These are phyloP conservation scores for Sipunculus nudus DNA, from an alignment of 2,888 invertebrate species.

Conservation along the genomic window DNA sequence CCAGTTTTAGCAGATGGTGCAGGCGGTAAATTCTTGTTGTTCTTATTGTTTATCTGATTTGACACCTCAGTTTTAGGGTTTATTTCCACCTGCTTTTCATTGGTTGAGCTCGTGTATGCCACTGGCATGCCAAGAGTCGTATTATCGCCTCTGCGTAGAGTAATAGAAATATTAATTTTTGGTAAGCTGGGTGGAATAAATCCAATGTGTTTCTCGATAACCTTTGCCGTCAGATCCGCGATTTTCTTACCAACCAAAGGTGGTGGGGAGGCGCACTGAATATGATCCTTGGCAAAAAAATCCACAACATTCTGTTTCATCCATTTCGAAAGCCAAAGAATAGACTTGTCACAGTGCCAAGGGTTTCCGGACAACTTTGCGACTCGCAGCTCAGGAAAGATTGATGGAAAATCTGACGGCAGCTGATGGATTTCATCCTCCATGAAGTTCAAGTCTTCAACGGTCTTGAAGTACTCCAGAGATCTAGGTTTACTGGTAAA, in stretches of 20 bases:
- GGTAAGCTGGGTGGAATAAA: too few relatives aligned
- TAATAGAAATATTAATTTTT: too few relatives aligned
- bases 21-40: too few relatives aligned
- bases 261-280: slow-evolving; percentile 66
- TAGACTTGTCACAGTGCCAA: slow-evolving; percentile 73
- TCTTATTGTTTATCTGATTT: too few relatives aligned
- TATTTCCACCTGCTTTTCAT: too few relatives aligned
- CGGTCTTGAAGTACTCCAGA: slow-evolving; percentile 8
- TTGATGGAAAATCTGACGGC: slow-evolving; percentile 75
- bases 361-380: slow-evolving; percentile 77
- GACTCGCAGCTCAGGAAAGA: slow-evolving; percentile 76
- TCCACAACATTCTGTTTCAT: slow-evolving; percentile 70
- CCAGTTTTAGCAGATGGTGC: too few relatives aligned
- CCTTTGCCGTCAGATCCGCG: slow-evolving; percentile 26
- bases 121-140: too few relatives aligned
- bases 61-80: too few relatives aligned
- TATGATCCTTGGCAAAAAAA: slow-evolving; percentile 59
- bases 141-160: too few relatives aligned
- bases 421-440: slow-evolving; percentile 74
- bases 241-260: slow-evolving; percentile 52
- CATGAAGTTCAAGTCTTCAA: slow-evolving; percentile 74
- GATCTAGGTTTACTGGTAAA: slow-evolving; percentile 16
- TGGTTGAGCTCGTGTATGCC: too few relatives aligned
- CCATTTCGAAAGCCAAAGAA: slow-evolving; percentile 70
- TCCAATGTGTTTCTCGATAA: too few relatives aligned